Percentiles rank a stretch among this genome's conserved stretches.
Conservation (phyloP, 2,797 vertebrate species). For the Hafferia zeledoni region DNA sequence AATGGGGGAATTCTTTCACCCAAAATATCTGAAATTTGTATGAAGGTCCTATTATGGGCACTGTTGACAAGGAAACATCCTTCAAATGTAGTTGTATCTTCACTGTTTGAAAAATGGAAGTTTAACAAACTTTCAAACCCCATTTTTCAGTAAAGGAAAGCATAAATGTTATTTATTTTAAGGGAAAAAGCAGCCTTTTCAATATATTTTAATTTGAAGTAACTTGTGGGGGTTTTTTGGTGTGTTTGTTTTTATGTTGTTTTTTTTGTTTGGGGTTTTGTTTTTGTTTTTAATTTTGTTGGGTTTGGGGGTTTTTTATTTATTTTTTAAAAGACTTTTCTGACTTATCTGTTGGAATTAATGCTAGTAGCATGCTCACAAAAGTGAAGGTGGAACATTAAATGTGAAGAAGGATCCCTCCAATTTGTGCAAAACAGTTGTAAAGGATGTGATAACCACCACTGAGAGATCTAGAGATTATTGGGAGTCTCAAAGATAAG, state of each 20-base stretch:
- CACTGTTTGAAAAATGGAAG: not conserved
- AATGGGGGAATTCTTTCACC: not conserved
- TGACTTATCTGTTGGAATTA: not conserved
- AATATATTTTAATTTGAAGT: not conserved
- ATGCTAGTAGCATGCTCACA: accelerated
- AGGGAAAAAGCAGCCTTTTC: not conserved
- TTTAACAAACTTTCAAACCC: not conserved
- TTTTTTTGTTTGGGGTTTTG: no score
- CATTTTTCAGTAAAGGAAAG: not conserved
- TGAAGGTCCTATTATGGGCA: not conserved
- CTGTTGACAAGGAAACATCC: not conserved
- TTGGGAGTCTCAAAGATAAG: not conserved
- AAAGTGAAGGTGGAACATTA: not conserved
- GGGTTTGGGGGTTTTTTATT: not conserved
- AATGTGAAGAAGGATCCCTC: not conserved
- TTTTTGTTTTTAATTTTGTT: no score
- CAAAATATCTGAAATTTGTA: not conserved
- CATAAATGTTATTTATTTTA: not conserved
- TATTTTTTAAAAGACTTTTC: not conserved
- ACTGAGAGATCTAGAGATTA: not conserved
- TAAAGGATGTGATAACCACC: not conserved
- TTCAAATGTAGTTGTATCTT: not conserved
- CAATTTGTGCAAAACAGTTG: not conserved
- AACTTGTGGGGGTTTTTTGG: no score
- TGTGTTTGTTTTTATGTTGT: no score